Evolutionary conservation across 2,113 vertebrate species (phyloP).

Genomic region (Pangasianodon gigas): DNA sequence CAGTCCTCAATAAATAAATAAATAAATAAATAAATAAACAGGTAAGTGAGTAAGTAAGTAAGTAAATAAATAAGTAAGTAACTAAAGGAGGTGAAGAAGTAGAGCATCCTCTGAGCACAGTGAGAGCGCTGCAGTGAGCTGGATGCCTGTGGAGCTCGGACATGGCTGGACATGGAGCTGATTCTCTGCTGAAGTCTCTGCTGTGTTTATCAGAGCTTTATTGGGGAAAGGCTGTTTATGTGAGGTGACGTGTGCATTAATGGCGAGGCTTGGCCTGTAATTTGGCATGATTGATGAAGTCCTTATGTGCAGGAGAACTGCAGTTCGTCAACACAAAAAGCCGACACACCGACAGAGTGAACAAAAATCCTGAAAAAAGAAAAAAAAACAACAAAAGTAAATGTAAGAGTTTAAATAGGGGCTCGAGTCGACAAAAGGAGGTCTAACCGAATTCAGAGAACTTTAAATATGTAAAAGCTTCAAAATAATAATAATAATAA

Average conservation of each 20-base stretch:
- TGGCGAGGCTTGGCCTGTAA: slow-evolving; percentile 81
- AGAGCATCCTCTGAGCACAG: accelerated
- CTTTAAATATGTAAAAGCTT: background rate
- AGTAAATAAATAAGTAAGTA: too few species aligned
- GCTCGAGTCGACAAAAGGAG: background rate
- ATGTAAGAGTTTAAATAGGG: background rate
- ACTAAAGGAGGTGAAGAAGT: background rate
- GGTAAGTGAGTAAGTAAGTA: too few species aligned
- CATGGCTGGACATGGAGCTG: slow-evolving; percentile 1
- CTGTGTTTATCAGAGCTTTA: slow-evolving; percentile 43
- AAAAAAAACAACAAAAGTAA: background rate
- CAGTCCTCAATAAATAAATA: too few species aligned
- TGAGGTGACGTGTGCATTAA: slow-evolving; percentile 71
- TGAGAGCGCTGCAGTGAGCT: background rate
- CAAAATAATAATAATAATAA: background rate
- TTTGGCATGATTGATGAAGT: slow-evolving; percentile 91
- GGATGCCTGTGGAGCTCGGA: background rate
- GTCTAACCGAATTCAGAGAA: background rate
- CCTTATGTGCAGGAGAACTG: slow-evolving; percentile 78
- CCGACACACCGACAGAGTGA: slow-evolving; percentile 65
- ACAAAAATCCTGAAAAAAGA: slow-evolving; percentile 35
- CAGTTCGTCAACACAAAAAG: slow-evolving; percentile 85
- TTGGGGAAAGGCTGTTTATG: slow-evolving; percentile 70
- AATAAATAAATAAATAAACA: too few species aligned
- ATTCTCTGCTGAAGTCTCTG: slow-evolving; percentile 37